Evolutionary conservation across 1,140 invertebrate species (phyloP).

Genomic region (Drosophila jambulina): DNA sequence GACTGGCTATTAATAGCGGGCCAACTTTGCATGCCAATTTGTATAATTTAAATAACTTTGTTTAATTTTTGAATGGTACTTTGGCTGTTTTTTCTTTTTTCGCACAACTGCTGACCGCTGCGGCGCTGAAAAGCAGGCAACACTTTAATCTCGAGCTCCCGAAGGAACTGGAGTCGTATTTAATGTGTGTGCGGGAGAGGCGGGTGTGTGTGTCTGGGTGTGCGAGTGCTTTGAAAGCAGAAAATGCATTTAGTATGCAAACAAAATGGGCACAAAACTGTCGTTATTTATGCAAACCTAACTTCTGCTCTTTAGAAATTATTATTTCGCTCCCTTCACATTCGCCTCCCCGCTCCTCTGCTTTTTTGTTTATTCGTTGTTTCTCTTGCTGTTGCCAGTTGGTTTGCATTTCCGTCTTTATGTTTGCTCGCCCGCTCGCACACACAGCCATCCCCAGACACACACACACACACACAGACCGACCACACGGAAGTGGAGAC

Average conservation of each 20-base stretch:
- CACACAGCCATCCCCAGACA: neutral
- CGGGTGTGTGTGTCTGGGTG: conserved; percentile 5
- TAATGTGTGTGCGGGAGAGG: conserved; percentile 21
- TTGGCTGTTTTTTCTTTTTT: neutral
- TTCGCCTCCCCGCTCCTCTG: conserved; percentile 18
- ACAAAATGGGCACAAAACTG: conserved; percentile 75
- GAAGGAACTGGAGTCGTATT: conserved; percentile 28
- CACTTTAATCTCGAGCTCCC: conserved; percentile 33
- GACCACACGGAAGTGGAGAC: conserved; percentile 30
- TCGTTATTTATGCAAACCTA: conserved; percentile 80
- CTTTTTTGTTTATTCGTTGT: conserved; percentile 49
- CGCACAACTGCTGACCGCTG: conserved; percentile 6
- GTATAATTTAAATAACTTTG: conserved; percentile 48
- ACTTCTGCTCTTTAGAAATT: conserved; percentile 81
- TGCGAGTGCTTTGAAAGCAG: conserved; percentile 35
- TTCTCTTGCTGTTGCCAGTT: conserved; percentile 67
- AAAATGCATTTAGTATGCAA: conserved; percentile 72
- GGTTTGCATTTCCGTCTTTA: conserved; percentile 77
- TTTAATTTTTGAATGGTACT: conserved; percentile 49
- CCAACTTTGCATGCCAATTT: conserved; percentile 44
- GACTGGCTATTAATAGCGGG: conserved; percentile 39
- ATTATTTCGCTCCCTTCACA: conserved; percentile 69
- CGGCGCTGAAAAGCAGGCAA: conserved; percentile 34
- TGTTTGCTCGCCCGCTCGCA: conserved; percentile 57
- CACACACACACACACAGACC: conserved; percentile 5